phyloP scores from a whole-genome alignment of 2,797 vertebrate species.

The Erpetoichthys calabaricus region DNA sequence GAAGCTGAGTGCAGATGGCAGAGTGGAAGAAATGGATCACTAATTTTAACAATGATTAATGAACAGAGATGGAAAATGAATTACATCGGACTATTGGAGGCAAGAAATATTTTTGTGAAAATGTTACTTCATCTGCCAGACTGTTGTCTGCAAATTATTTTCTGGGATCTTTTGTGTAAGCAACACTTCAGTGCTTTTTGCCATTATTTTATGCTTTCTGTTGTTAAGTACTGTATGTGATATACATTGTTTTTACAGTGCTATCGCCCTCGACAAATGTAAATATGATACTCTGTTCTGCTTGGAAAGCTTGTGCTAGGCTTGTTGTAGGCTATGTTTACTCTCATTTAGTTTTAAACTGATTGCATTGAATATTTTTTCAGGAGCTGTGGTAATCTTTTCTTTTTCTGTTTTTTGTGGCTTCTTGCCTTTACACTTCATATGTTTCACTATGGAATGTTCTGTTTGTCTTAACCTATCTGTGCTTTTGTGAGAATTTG shows the following conservation, averaged over 20 bases:
- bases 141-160: constrained; percentile 77
- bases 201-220: constrained; percentile 89
- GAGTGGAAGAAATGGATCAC: constrained; percentile 99
- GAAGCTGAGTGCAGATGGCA: constrained; percentile 99
- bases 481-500: too few relatives aligned
- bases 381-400: too few relatives aligned
- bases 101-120: constrained; percentile 98
- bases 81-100: constrained; percentile 98
- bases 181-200: constrained; percentile 93
- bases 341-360: too few relatives aligned
- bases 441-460: too few relatives aligned
- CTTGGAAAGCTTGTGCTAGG: too few relatives aligned
- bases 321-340: too few relatives aligned
- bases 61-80: constrained; percentile 99
- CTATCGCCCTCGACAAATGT: constrained; percentile 39
- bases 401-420: too few relatives aligned
- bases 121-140: constrained; percentile 96
- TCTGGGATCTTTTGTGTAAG: constrained; percentile 90
- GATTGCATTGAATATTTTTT: too few relatives aligned
- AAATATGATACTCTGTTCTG: constrained; percentile 31
- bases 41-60: constrained; percentile 99
- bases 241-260: constrained; percentile 33
- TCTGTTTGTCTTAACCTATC: too few relatives aligned
- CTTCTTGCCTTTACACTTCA: too few relatives aligned
- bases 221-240: constrained; percentile 78